phyloP scores from a whole-genome alignment of 2,797 vertebrate species.

The Monodelphis domestica region DNA sequence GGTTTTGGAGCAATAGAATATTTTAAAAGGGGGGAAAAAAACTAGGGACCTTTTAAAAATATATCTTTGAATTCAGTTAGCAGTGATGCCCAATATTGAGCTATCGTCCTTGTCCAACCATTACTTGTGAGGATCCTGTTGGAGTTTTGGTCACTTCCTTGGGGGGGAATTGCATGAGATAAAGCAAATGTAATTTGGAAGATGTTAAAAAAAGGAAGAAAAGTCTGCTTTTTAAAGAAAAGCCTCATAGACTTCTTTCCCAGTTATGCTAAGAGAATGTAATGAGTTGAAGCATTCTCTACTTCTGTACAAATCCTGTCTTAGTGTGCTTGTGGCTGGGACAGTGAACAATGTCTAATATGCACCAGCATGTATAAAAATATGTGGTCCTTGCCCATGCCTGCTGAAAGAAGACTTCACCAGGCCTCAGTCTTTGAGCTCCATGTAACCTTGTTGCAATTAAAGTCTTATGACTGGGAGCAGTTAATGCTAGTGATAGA shows the following conservation, averaged over 20 bases:
- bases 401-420: conserved; percentile 79
- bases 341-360: conserved; percentile 75
- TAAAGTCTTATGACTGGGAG: conserved; percentile 82
- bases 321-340: conserved; percentile 68
- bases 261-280: conserved; percentile 42
- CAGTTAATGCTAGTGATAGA: conserved; percentile 77
- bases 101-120: conserved; percentile 45
- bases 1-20: conserved; percentile 78
- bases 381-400: conserved; percentile 83
- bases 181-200: background rate
- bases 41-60: conserved; percentile 72
- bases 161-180: background rate
- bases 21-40: conserved; percentile 49
- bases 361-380: conserved; percentile 81
- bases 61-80: conserved; percentile 59
- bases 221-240: background rate
- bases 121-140: conserved; percentile 50
- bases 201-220: background rate
- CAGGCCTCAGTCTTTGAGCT: conserved; percentile 69
- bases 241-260: background rate
- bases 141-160: conserved; percentile 55
- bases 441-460: conserved; percentile 75
- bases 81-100: conserved; percentile 73
- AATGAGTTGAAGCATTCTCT: conserved; percentile 47
- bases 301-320: conserved; percentile 56